Percentiles rank a stretch among this genome's conserved stretches.
Conservation (phyloP, 2,113 vertebrate genomes). For the Tenebrosternarchus preto region DNA sequence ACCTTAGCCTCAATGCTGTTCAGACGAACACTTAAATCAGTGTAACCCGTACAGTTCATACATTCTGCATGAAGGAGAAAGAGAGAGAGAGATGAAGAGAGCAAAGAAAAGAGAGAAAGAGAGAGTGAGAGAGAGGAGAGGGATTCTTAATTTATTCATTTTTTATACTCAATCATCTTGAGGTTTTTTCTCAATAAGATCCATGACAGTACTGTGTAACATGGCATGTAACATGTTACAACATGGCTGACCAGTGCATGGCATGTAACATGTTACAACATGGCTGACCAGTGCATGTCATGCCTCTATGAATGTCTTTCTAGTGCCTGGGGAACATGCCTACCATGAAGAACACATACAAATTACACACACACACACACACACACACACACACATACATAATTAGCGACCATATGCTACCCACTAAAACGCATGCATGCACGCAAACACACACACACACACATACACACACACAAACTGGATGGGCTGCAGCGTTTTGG, state of each 20-base stretch:
- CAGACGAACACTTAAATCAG: constrained; percentile 82
- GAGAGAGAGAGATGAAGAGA: constrained; percentile 40
- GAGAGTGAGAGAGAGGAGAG: constrained; percentile 21
- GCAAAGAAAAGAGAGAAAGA: constrained; percentile 32
- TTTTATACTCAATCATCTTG: not conserved
- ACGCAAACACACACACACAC: not conserved
- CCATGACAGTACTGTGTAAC: not conserved
- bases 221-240: not conserved
- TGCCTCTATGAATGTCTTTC: not conserved
- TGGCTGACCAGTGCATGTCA: not conserved
- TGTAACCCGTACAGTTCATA: constrained; percentile 89
- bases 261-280: not conserved
- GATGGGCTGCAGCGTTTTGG: constrained; percentile 17
- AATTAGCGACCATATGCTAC: not conserved
- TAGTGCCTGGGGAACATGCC: not conserved
- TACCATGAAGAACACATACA: not conserved
- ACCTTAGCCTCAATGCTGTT: constrained; percentile 87
- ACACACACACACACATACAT: not conserved
- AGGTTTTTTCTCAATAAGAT: not conserved
- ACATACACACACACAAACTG: not conserved
- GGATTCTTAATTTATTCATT: not conserved
- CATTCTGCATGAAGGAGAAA: constrained; percentile 76
- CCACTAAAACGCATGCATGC: not conserved
- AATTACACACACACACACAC: not conserved
- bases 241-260: too few species aligned